A percentile compares a stretch with the other conserved stretches of the same genome.
These are phyloP conservation scores for Heteromyza rotundicornis DNA, from an alignment of 2,888 invertebrate species.

Conservation along the genomic window DNA sequence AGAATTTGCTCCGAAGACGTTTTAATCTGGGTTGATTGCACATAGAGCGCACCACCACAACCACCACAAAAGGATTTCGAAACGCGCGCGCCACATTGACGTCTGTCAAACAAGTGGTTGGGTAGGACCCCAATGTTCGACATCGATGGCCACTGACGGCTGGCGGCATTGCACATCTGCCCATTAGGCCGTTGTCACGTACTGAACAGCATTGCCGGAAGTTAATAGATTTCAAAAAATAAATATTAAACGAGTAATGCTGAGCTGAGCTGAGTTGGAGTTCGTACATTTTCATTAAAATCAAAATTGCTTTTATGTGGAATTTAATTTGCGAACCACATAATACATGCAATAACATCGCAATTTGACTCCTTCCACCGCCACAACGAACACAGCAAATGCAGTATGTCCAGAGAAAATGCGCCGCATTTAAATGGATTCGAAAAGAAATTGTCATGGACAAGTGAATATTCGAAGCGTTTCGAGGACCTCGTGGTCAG, in stretches of 20 bases:
- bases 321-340: slow-evolving; percentile 57
- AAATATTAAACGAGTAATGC: slow-evolving; percentile 40
- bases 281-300: slow-evolving; percentile 32
- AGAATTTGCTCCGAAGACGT: slow-evolving; percentile 43
- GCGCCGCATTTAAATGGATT: no score
- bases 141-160: no score
- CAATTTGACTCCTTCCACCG: slow-evolving; percentile 41
- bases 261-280: neutral
- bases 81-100: slow-evolving; percentile 42
- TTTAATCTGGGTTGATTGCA: slow-evolving; percentile 30
- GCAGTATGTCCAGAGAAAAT: no score
- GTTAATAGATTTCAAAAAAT: slow-evolving; percentile 44
- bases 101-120: slow-evolving; percentile 49
- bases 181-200: slow-evolving; percentile 43
- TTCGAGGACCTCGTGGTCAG: no score
- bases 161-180: slow-evolving; percentile 17
- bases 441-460: no score
- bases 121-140: no score
- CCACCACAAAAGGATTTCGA: slow-evolving; percentile 27
- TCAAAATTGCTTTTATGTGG: slow-evolving; percentile 57
- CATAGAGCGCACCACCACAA: slow-evolving; percentile 6
- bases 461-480: no score
- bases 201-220: slow-evolving; percentile 37
- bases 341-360: slow-evolving; percentile 58
- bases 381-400: no score